Evolutionary conservation across 2,888 invertebrate species (phyloP).

Genomic region (Spisula subtruncata): DNA sequence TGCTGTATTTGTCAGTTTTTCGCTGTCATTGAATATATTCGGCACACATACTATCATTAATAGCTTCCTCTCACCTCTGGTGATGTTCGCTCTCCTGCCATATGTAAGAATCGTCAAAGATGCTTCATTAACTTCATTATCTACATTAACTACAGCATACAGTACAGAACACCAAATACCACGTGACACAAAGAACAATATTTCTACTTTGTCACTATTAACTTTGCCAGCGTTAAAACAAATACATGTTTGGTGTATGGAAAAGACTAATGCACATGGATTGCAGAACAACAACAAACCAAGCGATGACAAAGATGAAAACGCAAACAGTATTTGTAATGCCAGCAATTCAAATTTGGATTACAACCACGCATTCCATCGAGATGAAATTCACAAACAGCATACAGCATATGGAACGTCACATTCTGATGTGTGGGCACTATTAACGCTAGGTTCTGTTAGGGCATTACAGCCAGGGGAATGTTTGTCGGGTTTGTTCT

Average conservation of each 20-base stretch:
- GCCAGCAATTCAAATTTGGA: not conserved
- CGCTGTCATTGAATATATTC: slow-evolving; percentile 76
- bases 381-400: not conserved
- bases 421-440: not conserved
- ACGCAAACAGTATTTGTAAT: not conserved
- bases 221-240: not conserved
- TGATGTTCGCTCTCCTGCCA: slow-evolving; percentile 66
- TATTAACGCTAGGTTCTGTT: not conserved
- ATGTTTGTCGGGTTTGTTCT: slow-evolving; percentile 53
- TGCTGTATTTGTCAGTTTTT: slow-evolving; percentile 76
- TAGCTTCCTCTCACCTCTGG: slow-evolving; percentile 79
- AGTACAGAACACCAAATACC: not conserved
- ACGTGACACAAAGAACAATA: not conserved
- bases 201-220: not conserved
- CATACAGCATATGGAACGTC: no score
- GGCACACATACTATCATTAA: slow-evolving; percentile 84
- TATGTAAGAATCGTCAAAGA: slow-evolving; percentile 10
- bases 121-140: no score
- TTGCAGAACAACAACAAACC: not conserved
- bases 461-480: not conserved
- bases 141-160: not conserved
- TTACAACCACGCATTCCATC: not conserved
- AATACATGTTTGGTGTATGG: not conserved
- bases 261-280: not conserved
- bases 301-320: not conserved